These are phyloP conservation scores for Hoplostethus atlanticus DNA, from an alignment of 2,797 vertebrate genomes.

Conservation along the genomic window DNA sequence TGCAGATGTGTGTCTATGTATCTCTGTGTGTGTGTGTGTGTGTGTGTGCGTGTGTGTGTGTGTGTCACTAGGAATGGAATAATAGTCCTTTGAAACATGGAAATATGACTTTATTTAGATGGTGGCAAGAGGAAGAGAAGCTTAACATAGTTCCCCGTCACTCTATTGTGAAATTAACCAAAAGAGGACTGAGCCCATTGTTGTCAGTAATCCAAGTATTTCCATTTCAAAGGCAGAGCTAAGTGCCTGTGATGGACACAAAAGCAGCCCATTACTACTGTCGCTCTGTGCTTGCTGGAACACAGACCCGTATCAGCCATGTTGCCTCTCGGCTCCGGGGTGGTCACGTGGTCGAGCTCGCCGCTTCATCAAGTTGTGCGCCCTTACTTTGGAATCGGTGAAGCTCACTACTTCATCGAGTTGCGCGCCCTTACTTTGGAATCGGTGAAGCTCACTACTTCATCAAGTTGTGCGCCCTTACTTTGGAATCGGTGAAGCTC, in stretches of 20 bases:
- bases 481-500: no score
- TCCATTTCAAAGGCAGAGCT: constrained; percentile 71
- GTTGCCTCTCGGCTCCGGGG: constrained; percentile 7
- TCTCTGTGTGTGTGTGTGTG: constrained; percentile 6
- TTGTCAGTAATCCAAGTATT: constrained; percentile 74
- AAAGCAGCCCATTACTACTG: constrained; percentile 57
- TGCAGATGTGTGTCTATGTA: constrained; percentile 34
- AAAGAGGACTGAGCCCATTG: constrained; percentile 51
- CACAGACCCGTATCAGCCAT: constrained; percentile 31
- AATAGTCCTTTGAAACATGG: constrained; percentile 30
- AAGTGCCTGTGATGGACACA: constrained; percentile 71
- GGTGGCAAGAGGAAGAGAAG: constrained; percentile 37
- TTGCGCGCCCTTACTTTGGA: constrained; percentile 10
- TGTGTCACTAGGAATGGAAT: constrained; percentile 36
- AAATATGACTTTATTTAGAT: constrained; percentile 63
- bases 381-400: constrained; percentile 45
- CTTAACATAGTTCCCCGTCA: constrained; percentile 37
- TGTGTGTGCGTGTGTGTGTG: neutral
- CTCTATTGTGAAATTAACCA: constrained; percentile 58
- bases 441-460: no score
- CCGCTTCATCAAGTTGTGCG: constrained; percentile 39
- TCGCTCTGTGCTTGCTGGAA: constrained; percentile 45
- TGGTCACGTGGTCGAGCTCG: constrained; percentile 22
- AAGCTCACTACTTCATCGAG: constrained; percentile 26
- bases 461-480: no score